Conservation (phyloP, 1,140 invertebrate species). For the Scaptomyza montana region DNA sequence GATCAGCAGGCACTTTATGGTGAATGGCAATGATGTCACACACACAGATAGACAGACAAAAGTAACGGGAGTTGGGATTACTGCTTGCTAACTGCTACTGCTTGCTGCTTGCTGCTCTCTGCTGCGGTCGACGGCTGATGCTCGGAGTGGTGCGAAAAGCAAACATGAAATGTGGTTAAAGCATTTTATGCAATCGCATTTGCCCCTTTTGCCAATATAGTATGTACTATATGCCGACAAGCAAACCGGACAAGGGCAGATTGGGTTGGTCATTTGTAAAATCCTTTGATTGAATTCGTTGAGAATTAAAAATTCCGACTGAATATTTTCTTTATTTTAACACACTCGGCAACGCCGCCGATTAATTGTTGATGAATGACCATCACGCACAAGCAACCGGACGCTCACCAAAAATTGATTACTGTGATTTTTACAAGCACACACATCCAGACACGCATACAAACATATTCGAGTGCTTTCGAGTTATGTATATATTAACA, state of each 20-base stretch:
- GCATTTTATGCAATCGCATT: constrained; percentile 60
- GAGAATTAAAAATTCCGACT: constrained; percentile 55
- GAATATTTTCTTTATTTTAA: constrained; percentile 60
- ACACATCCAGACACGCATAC: not conserved
- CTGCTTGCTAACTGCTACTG: constrained; percentile 2
- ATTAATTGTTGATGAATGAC: constrained; percentile 59
- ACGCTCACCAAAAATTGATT: constrained; percentile 31
- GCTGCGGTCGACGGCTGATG: constrained; percentile 16
- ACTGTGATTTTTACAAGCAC: constrained; percentile 19
- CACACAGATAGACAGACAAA: not conserved
- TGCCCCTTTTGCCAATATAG: constrained; percentile 11
- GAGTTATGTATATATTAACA: no score
- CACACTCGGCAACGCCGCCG: constrained; percentile 11
- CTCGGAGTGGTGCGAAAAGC: constrained; percentile 25
- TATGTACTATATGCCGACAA: constrained; percentile 5
- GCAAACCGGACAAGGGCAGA: constrained; percentile 33
- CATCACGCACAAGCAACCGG: constrained; percentile 28
- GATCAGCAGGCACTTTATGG: constrained; percentile 44
- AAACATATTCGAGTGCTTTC: not conserved
- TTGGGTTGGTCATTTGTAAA: constrained; percentile 60
- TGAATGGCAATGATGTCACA: constrained; percentile 45
- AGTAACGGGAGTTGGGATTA: constrained; percentile 37
- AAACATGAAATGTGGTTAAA: constrained; percentile 57
- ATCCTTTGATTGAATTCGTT: constrained; percentile 62
- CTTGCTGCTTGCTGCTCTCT: not conserved